Conservation (phyloP, 1,140 invertebrate species). For the Calephelis virginiensis region DNA sequence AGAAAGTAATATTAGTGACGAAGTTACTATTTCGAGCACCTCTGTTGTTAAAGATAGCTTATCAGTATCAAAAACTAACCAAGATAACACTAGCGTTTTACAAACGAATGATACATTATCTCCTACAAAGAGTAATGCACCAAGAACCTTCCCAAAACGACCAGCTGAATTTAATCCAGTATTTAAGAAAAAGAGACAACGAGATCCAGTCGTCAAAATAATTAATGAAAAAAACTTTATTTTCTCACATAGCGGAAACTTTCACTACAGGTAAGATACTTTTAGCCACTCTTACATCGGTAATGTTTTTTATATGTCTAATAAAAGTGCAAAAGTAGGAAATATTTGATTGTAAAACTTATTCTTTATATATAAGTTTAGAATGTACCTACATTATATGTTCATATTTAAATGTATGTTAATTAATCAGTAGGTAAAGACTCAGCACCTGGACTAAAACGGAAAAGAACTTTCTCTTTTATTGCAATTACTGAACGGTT, state of each 20-base stretch:
- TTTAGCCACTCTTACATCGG: too few species aligned
- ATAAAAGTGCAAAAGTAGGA: too few species aligned
- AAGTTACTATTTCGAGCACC: background rate
- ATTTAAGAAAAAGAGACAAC: constrained; percentile 35
- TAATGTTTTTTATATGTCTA: too few species aligned
- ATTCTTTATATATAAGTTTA: too few species aligned
- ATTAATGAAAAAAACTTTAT: constrained; percentile 56
- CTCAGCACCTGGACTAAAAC: too few species aligned
- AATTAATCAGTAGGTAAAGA: too few species aligned
- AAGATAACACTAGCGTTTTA: constrained; percentile 2
- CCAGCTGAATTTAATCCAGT: constrained; percentile 33
- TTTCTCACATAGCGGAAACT: constrained; percentile 58
- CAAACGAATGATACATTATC: constrained; percentile 5
- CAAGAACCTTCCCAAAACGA: constrained; percentile 34
- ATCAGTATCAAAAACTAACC: background rate
- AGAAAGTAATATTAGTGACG: background rate
- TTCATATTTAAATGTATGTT: too few species aligned
- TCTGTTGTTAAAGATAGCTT: background rate
- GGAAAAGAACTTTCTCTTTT: too few species aligned
- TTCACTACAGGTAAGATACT: constrained; percentile 59
- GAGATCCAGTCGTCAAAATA: constrained; percentile 56
- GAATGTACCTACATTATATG: too few species aligned
- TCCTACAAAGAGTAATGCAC: background rate
- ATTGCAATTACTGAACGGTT: too few species aligned
- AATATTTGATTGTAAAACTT: too few species aligned